Evolutionary conservation across 2,888 invertebrate genomes (phyloP).

Genomic region (Pterostichus madidus): DNA sequence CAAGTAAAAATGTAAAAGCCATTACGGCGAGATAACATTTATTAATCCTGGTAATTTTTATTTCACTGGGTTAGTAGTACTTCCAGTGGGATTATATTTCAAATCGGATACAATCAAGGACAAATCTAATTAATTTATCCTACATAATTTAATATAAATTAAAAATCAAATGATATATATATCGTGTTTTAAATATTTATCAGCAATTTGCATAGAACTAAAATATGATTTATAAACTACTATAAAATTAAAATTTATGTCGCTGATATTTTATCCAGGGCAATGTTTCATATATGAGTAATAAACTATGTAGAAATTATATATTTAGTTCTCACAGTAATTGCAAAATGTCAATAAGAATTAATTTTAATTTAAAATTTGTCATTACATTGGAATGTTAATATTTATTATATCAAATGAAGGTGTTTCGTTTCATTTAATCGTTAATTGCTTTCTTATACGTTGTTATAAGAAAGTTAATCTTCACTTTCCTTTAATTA

Average conservation of each 20-base stretch:
- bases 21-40: neutral
- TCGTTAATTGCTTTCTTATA: neutral
- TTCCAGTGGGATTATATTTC: constrained; percentile 22
- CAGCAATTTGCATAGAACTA: constrained; percentile 36
- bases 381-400: constrained; percentile 31
- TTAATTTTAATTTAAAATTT: constrained; percentile 47
- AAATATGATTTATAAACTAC: constrained; percentile 50
- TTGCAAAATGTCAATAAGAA: constrained; percentile 53
- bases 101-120: constrained; percentile 6
- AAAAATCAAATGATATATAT: constrained; percentile 47
- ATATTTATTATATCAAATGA: constrained; percentile 11
- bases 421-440: constrained; percentile 5
- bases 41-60: neutral
- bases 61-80: neutral
- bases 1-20: neutral
- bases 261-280: constrained; percentile 38
- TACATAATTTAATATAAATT: constrained; percentile 19
- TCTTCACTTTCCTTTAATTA: neutral
- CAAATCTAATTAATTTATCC: constrained; percentile 30
- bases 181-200: constrained; percentile 16
- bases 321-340: constrained; percentile 48
- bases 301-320: constrained; percentile 42
- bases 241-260: constrained; percentile 55
- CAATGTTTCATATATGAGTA: constrained; percentile 27
- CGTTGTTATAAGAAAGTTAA: neutral